phyloP scores from a whole-genome alignment of 2,797 vertebrate species.

The Eulemur rubriventer region DNA sequence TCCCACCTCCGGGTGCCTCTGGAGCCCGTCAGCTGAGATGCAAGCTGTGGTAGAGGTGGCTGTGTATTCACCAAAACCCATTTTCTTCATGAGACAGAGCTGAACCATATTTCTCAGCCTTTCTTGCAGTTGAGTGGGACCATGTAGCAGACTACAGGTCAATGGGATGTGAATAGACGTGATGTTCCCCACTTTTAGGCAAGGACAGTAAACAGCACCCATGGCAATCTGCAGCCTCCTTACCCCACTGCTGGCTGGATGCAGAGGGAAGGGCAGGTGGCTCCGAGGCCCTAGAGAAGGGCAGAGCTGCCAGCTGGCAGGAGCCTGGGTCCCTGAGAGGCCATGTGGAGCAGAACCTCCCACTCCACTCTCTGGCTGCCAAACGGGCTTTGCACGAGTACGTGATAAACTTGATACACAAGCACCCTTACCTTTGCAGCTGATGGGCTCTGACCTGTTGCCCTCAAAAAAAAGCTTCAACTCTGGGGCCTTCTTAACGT shows the following conservation, averaged over 20 bases:
- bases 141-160: background rate
- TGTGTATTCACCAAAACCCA: rapidly evolving
- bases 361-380: background rate
- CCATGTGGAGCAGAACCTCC: background rate
- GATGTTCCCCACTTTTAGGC: background rate
- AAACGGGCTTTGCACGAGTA: background rate
- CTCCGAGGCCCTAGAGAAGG: background rate
- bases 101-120: background rate
- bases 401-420: background rate
- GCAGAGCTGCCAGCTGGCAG: background rate
- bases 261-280: background rate
- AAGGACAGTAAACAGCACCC: rapidly evolving
- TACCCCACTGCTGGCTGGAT: background rate
- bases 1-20: background rate
- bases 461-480: constrained; percentile 92
- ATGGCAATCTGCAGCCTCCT: background rate
- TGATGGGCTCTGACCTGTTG: constrained; percentile 87
- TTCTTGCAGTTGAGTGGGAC: background rate
- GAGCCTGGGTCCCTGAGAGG: background rate
- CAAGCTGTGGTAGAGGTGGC: background rate
- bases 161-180: background rate
- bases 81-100: background rate
- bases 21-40: background rate
- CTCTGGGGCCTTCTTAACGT: constrained; percentile 82
- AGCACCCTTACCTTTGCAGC: constrained; percentile 89